Evolutionary conservation across 2,797 vertebrate species (phyloP).

Genomic region (Tenualosa ilisha): DNA sequence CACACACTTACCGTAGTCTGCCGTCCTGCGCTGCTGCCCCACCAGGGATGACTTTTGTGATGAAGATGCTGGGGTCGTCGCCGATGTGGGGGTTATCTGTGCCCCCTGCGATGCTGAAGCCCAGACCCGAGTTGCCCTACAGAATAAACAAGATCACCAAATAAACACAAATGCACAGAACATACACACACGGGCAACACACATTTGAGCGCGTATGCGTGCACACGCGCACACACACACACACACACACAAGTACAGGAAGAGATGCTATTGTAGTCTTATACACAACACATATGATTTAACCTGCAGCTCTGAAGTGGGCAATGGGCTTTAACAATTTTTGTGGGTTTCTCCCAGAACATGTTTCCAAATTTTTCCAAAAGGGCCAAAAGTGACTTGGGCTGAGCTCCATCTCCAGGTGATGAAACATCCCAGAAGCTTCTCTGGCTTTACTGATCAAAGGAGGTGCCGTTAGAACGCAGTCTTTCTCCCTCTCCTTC

Average conservation of each 20-base stretch:
- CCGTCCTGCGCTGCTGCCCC: conserved; percentile 95
- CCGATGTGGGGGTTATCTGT: conserved; percentile 97
- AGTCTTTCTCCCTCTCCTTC: background rate
- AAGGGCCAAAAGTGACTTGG: background rate
- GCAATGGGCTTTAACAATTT: background rate
- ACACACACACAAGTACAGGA: background rate
- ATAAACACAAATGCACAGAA: background rate
- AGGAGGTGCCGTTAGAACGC: background rate
- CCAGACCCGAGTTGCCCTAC: conserved; percentile 93
- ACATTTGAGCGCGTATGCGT: background rate
- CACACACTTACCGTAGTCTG: conserved; percentile 79
- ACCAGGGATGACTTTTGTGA: conserved; percentile 95
- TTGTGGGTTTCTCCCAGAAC: background rate
- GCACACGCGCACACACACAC: background rate
- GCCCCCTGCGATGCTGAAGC: conserved; percentile 96
- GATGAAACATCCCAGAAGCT: background rate
- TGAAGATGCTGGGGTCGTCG: conserved; percentile 96
- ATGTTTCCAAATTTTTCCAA: background rate
- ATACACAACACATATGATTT: background rate
- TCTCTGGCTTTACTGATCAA: conserved; percentile 2
- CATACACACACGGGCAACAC: background rate
- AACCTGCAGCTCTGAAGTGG: background rate
- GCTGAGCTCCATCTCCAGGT: background rate
- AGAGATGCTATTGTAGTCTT: background rate
- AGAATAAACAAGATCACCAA: background rate